Base-by-base conservation (phyloP, 1,140 invertebrate genomes). In the Mactra quadrangularis region DNA sequence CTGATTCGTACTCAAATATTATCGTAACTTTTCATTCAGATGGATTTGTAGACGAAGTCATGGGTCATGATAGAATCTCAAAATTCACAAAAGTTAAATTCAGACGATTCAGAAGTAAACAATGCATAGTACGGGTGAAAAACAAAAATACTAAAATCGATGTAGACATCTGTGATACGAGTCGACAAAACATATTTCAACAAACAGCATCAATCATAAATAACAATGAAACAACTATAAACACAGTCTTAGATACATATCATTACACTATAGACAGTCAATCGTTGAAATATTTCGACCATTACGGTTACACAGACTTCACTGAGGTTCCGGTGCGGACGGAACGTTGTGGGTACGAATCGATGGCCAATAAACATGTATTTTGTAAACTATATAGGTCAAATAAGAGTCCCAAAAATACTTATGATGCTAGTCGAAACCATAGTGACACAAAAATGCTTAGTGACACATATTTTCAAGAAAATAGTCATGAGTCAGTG, bases 321-420 rank as follows among this genome's bases (percentile, higher is more conserved):
- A 29, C 45, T 45, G 64, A 68, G 19, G 9, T 68, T 47, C 41
- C 41, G 17, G 64, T 68, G 3, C 11, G 29, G 11, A 68, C 45
- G 29, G 19, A 68, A 9, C 64, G 64, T 11, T 68, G 64, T 50
- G 64, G 64, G 29, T 68, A 68, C 45, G 33, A 68, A 6, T 68
- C 64, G 0, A 4, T 19, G 27, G 45, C n/a, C 4, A 47, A 22
- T 6, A 50, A 68, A 15, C 27, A 11, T 31, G 64, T 68, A 13
- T 68, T 27, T 68, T 68, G 41, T 50, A 4, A 68, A 13, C 25
- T 68, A 27, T 22, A 4, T n/a, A n/a, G n/a, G n/a, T n/a, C n/a
- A n/a, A n/a, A n/a, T n/a, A n/a, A n/a, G n/a, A n/a, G n/a, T n/a
- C n/a, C n/a, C n/a, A n/a, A n/a, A n/a, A n/a, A n/a, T n/a, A n/a